Evolutionary conservation across 1,140 invertebrate genomes (phyloP), one percentile per base, ranked within the genome.

Genomic region (Pinna nobilis): DNA sequence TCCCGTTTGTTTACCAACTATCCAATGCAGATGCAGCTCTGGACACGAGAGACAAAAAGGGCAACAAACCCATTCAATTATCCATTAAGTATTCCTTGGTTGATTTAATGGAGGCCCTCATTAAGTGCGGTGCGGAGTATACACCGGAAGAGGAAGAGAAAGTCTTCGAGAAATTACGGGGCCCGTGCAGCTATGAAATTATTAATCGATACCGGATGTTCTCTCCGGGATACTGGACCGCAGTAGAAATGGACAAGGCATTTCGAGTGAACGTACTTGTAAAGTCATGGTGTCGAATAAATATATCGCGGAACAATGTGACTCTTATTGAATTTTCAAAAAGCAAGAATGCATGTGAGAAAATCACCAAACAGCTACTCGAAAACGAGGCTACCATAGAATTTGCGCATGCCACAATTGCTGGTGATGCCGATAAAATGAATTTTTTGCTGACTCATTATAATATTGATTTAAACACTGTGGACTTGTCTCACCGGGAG

Each of bases 241-340:
- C 84, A 9, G 80, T 84, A 7, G 69, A 78, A 37, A 69, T 82
- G 18, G 68, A 80, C 72, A 85, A 85, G 59, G 76, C 78, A 18
- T 83, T 80, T 57, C 79, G 79, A 60, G 76, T 86, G 23, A 82
- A 83, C 60, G 72, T 80, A 37, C 76, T 87, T 11, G 81, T 85
- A 30, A 86, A 85, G 74, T 83, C 84, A 1, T 87, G 85, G 86
- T 82, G 82, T 55, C 77, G 84, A 55, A 78, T 87, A 18, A 85
- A 87, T 49, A 70, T 87, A 50, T 76, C 77, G 25, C 70, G 79
- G 44, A 70, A 79, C 9, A 80, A 78, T 3, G 80, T 79, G 63
- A 76, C 74, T 6, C 63, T 86, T 37, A 81, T 86, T 13, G 83
- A 86, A 74, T 85, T 68, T 75, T 79, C 85, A 18, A 84, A 83